Evolutionary conservation across 2,888 invertebrate species (phyloP).

Genomic region (Selenia dentaria): DNA sequence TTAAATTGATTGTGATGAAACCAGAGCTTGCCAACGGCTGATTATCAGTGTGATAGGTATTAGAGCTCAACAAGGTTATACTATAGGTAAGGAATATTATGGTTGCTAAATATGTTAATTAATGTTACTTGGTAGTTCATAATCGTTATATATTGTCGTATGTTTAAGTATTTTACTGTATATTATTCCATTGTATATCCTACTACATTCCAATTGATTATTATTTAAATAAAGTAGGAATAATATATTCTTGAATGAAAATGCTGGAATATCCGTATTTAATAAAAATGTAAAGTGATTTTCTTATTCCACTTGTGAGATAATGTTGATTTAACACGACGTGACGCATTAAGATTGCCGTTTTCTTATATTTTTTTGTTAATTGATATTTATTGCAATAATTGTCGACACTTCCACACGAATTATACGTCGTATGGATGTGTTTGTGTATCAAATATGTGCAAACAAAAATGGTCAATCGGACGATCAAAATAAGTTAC

Average conservation of each 20-base stretch:
- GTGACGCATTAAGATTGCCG: too few species aligned
- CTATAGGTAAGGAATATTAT: conserved; percentile 37
- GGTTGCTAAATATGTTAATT: conserved; percentile 62
- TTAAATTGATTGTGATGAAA: conserved; percentile 5
- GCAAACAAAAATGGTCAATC: too few species aligned
- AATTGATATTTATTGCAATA: too few species aligned
- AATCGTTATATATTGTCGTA: conserved; percentile 47
- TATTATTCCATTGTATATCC: conserved; percentile 50
- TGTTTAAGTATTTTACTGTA: conserved; percentile 48
- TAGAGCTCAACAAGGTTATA: conserved; percentile 65
- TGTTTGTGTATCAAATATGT: too few species aligned
- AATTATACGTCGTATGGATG: too few species aligned
- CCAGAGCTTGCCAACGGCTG: conserved; percentile 68
- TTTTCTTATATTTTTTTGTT: too few species aligned
- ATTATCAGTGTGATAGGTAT: conserved; percentile 68
- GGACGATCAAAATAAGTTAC: conserved; percentile 5
- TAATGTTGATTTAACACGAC: too few species aligned
- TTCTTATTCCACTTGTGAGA: too few species aligned
- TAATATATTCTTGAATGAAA: conserved; percentile 1
- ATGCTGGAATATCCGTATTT: not conserved
- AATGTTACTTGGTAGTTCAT: conserved; percentile 58
- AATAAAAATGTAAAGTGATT: too few species aligned
- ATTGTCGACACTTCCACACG: too few species aligned
- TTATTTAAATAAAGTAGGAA: conserved; percentile 15
- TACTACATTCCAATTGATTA: conserved; percentile 64